Conservation (phyloP, 1,140 invertebrate species). For the Cotesia chilonis region DNA sequence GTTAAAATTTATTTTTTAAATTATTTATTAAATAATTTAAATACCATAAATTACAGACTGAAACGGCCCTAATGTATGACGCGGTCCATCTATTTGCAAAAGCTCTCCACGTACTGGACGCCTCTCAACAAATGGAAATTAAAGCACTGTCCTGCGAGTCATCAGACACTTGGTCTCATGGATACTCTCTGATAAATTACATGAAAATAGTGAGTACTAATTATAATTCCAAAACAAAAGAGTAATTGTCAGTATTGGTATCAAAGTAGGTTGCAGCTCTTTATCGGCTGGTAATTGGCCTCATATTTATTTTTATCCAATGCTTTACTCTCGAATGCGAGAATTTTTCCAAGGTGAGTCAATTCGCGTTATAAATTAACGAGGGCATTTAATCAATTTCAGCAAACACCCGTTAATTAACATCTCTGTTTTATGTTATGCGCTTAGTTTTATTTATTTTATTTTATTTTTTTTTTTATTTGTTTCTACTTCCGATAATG, state of each 20-base stretch:
- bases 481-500: background rate
- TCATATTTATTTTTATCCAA: too few relatives aligned
- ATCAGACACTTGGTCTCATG: conserved; percentile 91
- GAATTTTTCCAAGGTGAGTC: too few relatives aligned
- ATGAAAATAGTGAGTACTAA: conserved; percentile 90
- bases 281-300: too few relatives aligned
- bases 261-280: too few relatives aligned
- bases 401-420: too few relatives aligned
- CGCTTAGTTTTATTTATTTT: background rate
- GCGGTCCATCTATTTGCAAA: conserved; percentile 94
- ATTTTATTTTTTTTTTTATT: background rate
- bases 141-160: conserved; percentile 88
- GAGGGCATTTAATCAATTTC: too few relatives aligned
- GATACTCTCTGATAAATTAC: conserved; percentile 94
- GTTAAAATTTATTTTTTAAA: too few relatives aligned
- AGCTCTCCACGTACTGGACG: conserved; percentile 89
- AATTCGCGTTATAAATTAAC: too few relatives aligned
- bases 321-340: too few relatives aligned
- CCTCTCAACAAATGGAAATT: conserved; percentile 88
- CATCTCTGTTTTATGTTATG: too few relatives aligned
- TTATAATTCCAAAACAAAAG: background rate
- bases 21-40: too few relatives aligned
- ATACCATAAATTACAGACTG: conserved; percentile 74
- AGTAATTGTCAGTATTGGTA: too few relatives aligned
- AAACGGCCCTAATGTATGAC: conserved; percentile 95